A percentile compares a stretch with the other conserved stretches of the same genome.
phyloP scores from a whole-genome alignment of 1,140 invertebrate species.

The Micrasema minimum region DNA sequence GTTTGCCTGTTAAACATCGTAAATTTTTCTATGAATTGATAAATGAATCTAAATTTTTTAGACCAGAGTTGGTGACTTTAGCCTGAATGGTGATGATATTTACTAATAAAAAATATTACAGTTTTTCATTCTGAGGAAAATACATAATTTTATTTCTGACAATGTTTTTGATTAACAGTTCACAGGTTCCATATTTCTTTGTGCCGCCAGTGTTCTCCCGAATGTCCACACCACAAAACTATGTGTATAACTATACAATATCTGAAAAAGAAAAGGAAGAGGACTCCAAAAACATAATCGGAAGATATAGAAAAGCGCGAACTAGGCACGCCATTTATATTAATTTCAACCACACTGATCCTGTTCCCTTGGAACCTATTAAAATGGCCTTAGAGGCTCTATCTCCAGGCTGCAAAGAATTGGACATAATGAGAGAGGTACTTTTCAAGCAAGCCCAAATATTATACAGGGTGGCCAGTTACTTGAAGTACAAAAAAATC shows the following conservation, averaged over 20 bases:
- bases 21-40: too few species aligned
- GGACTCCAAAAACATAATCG: constrained; percentile 57
- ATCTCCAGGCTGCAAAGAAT: not conserved
- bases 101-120: too few species aligned
- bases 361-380: constrained; percentile 68
- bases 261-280: constrained; percentile 56
- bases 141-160: too few species aligned
- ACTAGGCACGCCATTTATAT: constrained; percentile 68
- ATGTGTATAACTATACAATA: constrained; percentile 65
- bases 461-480: too few species aligned
- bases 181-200: constrained; percentile 74
- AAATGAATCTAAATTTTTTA: too few species aligned
- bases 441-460: not conserved
- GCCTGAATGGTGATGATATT: too few species aligned
- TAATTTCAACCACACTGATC: constrained; percentile 66
- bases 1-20: too few species aligned
- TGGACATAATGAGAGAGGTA: constrained; percentile 12
- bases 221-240: constrained; percentile 74
- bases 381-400: constrained; percentile 42
- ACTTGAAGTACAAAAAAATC: too few species aligned
- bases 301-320: constrained; percentile 61
- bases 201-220: constrained; percentile 82
- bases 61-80: too few species aligned
- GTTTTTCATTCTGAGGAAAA: too few species aligned
- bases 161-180: constrained; percentile 53